Percentiles rank a stretch among this genome's conserved stretches.
phyloP scores from a whole-genome alignment of 2,113 vertebrate species.

The Spermophilus dauricus region DNA sequence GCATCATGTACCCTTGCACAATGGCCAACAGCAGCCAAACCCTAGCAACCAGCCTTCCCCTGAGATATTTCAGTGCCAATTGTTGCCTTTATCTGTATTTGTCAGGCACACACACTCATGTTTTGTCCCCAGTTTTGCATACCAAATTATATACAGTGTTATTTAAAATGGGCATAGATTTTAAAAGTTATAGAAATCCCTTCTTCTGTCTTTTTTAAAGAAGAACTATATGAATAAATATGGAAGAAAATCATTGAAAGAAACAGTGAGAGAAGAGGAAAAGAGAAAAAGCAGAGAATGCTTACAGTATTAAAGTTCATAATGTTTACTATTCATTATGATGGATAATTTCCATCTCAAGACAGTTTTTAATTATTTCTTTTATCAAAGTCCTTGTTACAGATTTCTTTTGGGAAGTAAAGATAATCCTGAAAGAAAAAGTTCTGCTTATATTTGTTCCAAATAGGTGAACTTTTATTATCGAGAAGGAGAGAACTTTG shows the following conservation, averaged over 20 bases:
- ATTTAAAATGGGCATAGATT: not conserved
- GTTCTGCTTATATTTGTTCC: not conserved
- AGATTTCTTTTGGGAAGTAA: not conserved
- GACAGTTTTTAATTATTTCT: conserved; percentile 2
- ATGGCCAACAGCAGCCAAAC: not conserved
- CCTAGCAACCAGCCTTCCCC: not conserved
- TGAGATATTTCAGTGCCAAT: not conserved
- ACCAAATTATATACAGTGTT: not conserved
- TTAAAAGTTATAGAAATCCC: not conserved
- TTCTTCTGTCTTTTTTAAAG: conserved; percentile 2
- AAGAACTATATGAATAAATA: not conserved
- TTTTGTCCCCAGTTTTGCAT: not conserved
- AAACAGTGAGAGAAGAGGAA: not conserved
- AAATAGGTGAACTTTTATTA: not conserved
- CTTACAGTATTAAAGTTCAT: not conserved
- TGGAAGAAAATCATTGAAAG: not conserved
- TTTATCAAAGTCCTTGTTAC: not conserved
- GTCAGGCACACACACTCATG: not conserved
- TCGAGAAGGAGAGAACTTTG: not conserved
- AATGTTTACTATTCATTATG: not conserved
- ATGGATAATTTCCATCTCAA: not conserved
- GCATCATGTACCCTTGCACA: not conserved
- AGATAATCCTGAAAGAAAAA: not conserved
- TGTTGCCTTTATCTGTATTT: not conserved
- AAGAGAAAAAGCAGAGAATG: not conserved